Percentiles rank a stretch among this genome's conserved stretches.
These are phyloP conservation scores for Cataglyphis albicans DNA, from an alignment of 2,888 invertebrate genomes.

Conservation along the genomic window DNA sequence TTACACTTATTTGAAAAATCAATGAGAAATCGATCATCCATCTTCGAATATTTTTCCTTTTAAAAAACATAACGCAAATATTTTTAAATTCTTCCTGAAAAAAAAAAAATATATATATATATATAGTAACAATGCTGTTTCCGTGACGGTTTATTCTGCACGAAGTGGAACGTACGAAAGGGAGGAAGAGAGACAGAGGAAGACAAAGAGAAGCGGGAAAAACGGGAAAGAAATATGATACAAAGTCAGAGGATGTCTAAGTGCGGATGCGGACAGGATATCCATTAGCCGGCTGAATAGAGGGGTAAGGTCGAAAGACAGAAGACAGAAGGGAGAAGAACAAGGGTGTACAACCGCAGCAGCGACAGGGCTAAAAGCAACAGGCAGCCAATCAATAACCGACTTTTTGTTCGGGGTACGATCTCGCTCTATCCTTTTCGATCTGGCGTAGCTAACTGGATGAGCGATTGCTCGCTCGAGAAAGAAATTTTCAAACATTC, in stretches of 20 bases:
- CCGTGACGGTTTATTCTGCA: not conserved
- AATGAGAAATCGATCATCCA: not conserved
- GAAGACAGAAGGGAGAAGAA: constrained; percentile 54
- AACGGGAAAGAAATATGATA: not conserved
- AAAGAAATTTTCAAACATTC: not conserved
- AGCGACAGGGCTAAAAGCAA: constrained; percentile 81
- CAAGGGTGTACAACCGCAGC: constrained; percentile 73
- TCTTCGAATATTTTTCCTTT: not conserved
- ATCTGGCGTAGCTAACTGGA: constrained; percentile 21
- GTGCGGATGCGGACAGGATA: constrained; percentile 44
- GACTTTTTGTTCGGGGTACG: constrained; percentile 76
- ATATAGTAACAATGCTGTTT: not conserved
- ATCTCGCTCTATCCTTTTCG: constrained; percentile 74
- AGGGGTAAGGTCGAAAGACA: constrained; percentile 49
- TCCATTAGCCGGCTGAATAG: constrained; percentile 58
- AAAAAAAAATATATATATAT: not conserved
- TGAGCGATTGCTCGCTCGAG: not conserved
- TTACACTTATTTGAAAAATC: not conserved
- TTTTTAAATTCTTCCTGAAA: not conserved
- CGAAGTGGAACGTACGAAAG: not conserved
- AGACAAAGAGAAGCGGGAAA: not conserved
- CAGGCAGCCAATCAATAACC: constrained; percentile 85
- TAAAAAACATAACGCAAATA: not conserved
- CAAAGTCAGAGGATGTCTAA: constrained; percentile 47
- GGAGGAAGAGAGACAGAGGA: not conserved